Base-by-base conservation (phyloP, 2,797 vertebrate species). In the Pogonophryne albipinna region DNA sequence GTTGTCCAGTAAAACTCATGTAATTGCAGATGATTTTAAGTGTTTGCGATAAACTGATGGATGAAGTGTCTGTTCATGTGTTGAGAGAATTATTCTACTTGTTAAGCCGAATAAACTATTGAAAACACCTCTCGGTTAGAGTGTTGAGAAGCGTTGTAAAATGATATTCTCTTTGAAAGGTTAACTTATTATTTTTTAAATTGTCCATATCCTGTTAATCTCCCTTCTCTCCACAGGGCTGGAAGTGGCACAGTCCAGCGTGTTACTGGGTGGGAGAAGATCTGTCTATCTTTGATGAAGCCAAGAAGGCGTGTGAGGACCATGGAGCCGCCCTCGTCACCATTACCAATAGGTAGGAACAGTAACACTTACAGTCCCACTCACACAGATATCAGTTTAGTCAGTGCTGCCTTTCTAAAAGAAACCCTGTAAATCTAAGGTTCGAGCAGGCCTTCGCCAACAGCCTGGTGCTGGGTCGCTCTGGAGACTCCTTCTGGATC, bases 161-260 rank as follows among this genome's bases (percentile, higher is more conserved):
- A 8, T 3, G 46, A 55, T 62, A 16, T 1, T 3, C 17, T 62
- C 6, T 58, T 73, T 42, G 6, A 62, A n/a, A 47, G 31, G 7
- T 50, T 55, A 31, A 16, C 57, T 52, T 59, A 19, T 6, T 27
- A 15, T 38, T 74, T 47, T 17, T 3, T 12, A 23, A 1, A 6
- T 53, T 44, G 20, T 52, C 9, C 16, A 46, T 41, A 52, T 71
- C 47, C 6, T 14, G 13, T 41, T 50, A 17, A 27, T 20, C 34
- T 42, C 11, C 49, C 6, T 11, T 59, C 11, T 72, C 45, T 52
- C 49, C 7, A 75, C 72, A 99, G 98, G 97, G 97, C 71, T 99
- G 98, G 98, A 98, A 96, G 61, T 99, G 97, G 97, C 98, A 99
- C 90, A 98, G 95, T 89, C 96, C 97, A 12, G 95, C 97, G 19